These are phyloP conservation scores for Baronia brevicornis DNA, from an alignment of 2,888 invertebrate genomes.

Conservation along the genomic window DNA sequence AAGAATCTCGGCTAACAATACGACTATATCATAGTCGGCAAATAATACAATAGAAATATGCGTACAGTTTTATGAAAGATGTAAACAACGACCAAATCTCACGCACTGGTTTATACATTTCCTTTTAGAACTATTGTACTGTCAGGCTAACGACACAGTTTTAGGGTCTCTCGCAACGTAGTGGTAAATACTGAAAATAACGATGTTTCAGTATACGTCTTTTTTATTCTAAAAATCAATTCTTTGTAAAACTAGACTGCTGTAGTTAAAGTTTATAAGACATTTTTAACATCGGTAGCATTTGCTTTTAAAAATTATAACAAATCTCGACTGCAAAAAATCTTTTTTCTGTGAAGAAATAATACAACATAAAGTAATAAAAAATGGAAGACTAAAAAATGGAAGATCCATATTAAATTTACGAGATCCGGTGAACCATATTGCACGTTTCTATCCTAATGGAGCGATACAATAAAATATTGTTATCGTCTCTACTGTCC, in stretches of 20 bases:
- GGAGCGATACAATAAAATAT: constrained; percentile 25
- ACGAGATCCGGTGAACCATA: constrained; percentile 17
- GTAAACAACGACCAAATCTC: constrained; percentile 2
- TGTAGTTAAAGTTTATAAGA: too few species aligned
- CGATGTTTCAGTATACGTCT: too few species aligned
- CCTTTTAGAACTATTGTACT: constrained; percentile 2
- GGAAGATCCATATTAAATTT: too few species aligned
- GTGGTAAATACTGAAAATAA: constrained; percentile 4
- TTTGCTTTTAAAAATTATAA: too few species aligned
- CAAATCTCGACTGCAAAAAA: too few species aligned
- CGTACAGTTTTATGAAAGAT: constrained; percentile 9
- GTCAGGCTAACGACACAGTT: constrained; percentile 5
- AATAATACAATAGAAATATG: constrained; percentile 3
- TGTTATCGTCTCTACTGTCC: constrained; percentile 40
- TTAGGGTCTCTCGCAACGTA: constrained; percentile 6
- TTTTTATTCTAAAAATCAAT: too few species aligned
- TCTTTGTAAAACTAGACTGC: too few species aligned
- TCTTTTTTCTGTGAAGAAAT: too few species aligned
- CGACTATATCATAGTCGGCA: constrained; percentile 18
- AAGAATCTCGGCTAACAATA: constrained; percentile 20
- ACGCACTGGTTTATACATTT: constrained; percentile 2
- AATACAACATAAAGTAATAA: too few species aligned
- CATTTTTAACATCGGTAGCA: too few species aligned
- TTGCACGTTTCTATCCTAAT: constrained; percentile 19
- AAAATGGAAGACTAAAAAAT: too few species aligned